Evolutionary conservation across 2,113 vertebrate species (phyloP).

Genomic region (Thinocorus orbignyianus): DNA sequence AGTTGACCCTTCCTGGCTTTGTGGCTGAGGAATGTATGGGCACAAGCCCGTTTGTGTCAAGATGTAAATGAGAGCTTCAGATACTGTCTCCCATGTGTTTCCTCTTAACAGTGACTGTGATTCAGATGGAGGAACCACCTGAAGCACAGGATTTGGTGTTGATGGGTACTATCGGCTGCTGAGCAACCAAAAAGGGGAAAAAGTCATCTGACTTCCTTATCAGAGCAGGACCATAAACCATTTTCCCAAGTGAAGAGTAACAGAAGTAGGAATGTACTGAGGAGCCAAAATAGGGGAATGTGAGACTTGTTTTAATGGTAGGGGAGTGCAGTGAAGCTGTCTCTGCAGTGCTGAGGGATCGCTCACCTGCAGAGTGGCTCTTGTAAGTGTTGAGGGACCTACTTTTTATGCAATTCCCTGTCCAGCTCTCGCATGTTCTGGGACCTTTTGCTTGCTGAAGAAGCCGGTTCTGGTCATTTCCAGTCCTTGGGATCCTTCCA

Average conservation of each 20-base stretch:
- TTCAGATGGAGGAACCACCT: background rate
- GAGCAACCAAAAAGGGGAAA: background rate
- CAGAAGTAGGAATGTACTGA: background rate
- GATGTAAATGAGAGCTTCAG: background rate
- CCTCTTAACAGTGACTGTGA: fast-evolving
- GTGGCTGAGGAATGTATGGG: fast-evolving
- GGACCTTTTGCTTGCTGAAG: background rate
- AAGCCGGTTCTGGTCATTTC: background rate
- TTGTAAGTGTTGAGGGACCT: background rate
- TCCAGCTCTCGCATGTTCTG: background rate
- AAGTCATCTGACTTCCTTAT: background rate
- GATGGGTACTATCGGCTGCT: background rate
- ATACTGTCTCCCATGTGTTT: fast-evolving
- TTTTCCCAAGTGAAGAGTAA: background rate
- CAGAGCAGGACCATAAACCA: background rate
- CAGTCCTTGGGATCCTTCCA: background rate
- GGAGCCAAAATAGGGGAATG: background rate
- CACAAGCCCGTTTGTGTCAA: background rate
- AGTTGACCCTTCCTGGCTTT: background rate
- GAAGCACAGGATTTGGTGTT: background rate
- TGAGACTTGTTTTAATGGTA: background rate
- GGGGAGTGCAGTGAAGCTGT: background rate
- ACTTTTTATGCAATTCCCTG: background rate
- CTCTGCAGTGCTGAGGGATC: background rate
- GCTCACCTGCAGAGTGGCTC: fast-evolving